These are phyloP conservation scores for Lapara coniferarum DNA, from an alignment of 2,888 invertebrate species.

Conservation along the genomic window DNA sequence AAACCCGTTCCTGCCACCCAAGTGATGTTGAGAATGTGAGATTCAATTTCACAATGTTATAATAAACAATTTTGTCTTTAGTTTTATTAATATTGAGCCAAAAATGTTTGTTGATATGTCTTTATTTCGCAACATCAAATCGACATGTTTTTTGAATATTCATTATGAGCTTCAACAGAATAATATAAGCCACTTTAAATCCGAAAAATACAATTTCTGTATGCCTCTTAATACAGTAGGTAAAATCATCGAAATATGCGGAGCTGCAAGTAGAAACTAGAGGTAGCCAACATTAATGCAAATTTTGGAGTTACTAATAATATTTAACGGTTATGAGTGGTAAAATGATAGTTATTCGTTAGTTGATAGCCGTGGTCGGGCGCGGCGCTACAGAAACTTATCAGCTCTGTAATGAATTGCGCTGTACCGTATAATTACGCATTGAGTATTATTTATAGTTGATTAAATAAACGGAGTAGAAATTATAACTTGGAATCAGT, in stretches of 20 bases:
- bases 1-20: slow-evolving; percentile 8
- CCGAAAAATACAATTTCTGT: no score
- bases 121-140: no score
- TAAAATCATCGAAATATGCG: no score
- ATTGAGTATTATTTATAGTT: slow-evolving; percentile 1
- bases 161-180: no score
- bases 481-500: background rate
- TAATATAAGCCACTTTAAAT: no score
- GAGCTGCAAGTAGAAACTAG: background rate
- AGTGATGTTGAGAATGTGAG: background rate
- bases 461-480: slow-evolving; percentile 8
- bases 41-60: background rate
- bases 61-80: background rate
- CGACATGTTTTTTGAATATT: no score
- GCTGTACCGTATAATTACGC: background rate
- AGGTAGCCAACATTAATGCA: background rate
- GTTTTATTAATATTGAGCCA: background rate
- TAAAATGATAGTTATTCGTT: slow-evolving; percentile 13
- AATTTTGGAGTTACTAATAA: background rate
- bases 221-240: no score
- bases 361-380: slow-evolving; percentile 12
- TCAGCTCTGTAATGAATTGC: background rate
- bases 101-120: background rate
- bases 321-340: background rate
- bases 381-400: background rate